Percentiles rank a stretch among this genome's conserved stretches.
Conservation (phyloP, 2,888 invertebrate species). For the Oligia fasciuncula region DNA sequence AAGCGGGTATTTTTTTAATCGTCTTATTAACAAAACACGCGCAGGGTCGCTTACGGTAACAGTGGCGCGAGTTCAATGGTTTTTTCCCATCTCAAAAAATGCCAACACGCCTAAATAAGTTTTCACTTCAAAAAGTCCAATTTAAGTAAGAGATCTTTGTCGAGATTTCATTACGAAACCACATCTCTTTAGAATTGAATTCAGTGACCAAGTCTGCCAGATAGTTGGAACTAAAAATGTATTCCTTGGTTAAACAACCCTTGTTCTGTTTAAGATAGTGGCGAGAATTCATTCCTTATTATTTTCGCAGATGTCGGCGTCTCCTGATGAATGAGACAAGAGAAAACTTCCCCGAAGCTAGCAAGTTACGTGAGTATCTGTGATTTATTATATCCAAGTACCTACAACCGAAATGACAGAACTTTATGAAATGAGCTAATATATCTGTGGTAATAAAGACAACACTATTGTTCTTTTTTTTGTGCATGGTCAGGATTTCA, state of each 20-base stretch:
- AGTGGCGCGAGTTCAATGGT: too few species aligned
- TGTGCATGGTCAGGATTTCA: neutral
- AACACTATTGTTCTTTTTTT: neutral
- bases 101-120: too few species aligned
- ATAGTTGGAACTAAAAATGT: conserved; percentile 41
- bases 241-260: conserved; percentile 37
- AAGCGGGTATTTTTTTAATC: too few species aligned
- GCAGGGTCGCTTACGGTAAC: too few species aligned
- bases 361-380: conserved; percentile 56
- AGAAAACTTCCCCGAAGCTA: conserved; percentile 26
- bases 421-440: neutral
- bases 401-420: neutral
- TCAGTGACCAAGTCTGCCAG: conserved; percentile 15
- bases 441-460: conserved; percentile 4
- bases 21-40: too few species aligned
- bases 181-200: conserved; percentile 50
- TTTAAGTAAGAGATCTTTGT: conserved; percentile 29
- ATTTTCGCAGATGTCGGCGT: conserved; percentile 61
- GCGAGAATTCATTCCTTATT: conserved; percentile 40
- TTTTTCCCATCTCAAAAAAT: too few species aligned
- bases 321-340: conserved; percentile 36
- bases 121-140: conserved; percentile 4
- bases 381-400: conserved; percentile 32
- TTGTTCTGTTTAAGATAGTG: conserved; percentile 34
- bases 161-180: conserved; percentile 29